phyloP scores from a whole-genome alignment of 1,140 invertebrate genomes.

The Forficula auricularia region DNA sequence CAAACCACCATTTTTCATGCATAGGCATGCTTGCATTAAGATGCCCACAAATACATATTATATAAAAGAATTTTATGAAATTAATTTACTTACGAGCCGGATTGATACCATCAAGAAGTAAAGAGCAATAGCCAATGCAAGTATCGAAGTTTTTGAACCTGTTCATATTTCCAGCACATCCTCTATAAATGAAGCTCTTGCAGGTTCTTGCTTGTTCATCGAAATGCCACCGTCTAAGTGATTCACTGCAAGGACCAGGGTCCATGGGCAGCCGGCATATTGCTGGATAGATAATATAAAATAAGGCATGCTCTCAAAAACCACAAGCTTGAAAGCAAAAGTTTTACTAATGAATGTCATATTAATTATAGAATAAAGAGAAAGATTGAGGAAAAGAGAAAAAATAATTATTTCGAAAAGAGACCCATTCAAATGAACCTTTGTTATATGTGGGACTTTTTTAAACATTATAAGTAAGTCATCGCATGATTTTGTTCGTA shows the following conservation, averaged over 20 bases:
- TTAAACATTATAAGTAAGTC: too few species aligned
- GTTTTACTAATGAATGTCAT: too few species aligned
- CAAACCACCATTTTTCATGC: too few species aligned
- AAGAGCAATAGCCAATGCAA: constrained; percentile 40
- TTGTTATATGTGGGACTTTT: too few species aligned
- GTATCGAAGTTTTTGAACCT: constrained; percentile 53
- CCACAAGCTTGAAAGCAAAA: too few species aligned
- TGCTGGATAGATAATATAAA: constrained; percentile 31
- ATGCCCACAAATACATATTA: neutral
- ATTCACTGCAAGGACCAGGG: constrained; percentile 49
- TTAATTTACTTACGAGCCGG: constrained; percentile 24
- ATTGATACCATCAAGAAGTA: constrained; percentile 7
- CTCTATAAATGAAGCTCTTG: constrained; percentile 58
- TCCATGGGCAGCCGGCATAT: constrained; percentile 45
- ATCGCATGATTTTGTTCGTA: too few species aligned
- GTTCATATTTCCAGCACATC: constrained; percentile 63
- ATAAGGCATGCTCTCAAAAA: neutral
- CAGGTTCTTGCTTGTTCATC: constrained; percentile 51
- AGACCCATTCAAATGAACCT: too few species aligned
- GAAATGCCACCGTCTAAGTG: constrained; percentile 59
- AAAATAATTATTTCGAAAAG: too few species aligned
- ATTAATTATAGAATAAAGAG: too few species aligned
- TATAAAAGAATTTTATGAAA: neutral
- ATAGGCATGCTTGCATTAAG: neutral
- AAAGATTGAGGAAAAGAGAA: too few species aligned